Conservation (phyloP, 2,797 vertebrate species). For the Ficedula albicollis region DNA sequence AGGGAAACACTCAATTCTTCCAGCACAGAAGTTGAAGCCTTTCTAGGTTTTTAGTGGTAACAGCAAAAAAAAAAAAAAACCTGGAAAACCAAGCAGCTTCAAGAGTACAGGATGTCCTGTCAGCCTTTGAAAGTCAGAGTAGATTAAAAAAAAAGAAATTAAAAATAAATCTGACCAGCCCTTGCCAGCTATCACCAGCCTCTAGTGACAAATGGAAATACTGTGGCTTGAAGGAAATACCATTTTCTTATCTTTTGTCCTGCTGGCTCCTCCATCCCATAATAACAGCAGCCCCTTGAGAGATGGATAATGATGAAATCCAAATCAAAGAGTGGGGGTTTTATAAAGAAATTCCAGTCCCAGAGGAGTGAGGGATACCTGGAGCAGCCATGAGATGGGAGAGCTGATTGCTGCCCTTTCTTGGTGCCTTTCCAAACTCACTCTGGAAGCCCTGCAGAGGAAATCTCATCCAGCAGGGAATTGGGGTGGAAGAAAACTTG, state of each 20-base stretch:
- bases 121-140: not conserved
- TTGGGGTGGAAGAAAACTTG: not conserved
- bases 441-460: not conserved
- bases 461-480: not conserved
- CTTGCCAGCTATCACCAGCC: not conserved
- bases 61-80: not conserved
- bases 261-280: not conserved
- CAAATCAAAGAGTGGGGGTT: not conserved
- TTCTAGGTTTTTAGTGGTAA: not conserved
- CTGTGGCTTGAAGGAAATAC: not conserved
- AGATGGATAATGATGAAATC: not conserved
- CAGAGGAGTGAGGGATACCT: not conserved
- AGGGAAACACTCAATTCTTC: not conserved
- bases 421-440: not conserved
- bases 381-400: fast-evolving
- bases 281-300: not conserved
- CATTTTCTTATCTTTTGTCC: not conserved
- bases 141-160: not conserved
- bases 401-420: not conserved
- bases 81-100: not conserved
- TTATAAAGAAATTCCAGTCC: not conserved
- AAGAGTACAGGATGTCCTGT: not conserved
- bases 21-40: not conserved
- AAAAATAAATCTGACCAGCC: not conserved
- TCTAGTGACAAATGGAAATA: not conserved